These are phyloP conservation scores for Anthopleura sola DNA, from an alignment of 64 coral and sea anemone genomes.

Conservation along the genomic window DNA sequence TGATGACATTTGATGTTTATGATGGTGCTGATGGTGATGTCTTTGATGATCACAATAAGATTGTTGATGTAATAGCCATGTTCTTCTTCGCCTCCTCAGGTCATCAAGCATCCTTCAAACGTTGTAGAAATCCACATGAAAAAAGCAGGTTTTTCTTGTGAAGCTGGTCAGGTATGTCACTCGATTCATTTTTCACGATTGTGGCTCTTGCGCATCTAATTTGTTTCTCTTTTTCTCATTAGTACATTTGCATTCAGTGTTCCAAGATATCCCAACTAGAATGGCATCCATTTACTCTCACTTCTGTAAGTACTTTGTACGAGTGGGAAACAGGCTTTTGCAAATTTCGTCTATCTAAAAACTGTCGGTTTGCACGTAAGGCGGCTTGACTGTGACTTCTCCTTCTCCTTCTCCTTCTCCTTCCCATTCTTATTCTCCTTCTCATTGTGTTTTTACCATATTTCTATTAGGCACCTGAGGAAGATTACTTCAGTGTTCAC, in stretches of 20 bases:
- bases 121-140: slow-evolving; percentile 90
- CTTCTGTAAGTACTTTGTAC: slow-evolving; percentile 68
- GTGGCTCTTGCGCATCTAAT: too few species aligned
- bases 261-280: slow-evolving; percentile 85
- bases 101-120: slow-evolving; percentile 74
- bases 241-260: slow-evolving; percentile 95
- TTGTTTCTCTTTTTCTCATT: neutral
- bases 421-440: too few species aligned
- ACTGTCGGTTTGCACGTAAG: too few species aligned
- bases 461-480: slow-evolving; percentile 86
- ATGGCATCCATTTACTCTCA: slow-evolving; percentile 97
- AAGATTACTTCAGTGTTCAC: slow-evolving; percentile 94
- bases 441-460: too few species aligned
- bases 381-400: too few species aligned
- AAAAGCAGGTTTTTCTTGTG: slow-evolving; percentile 56
- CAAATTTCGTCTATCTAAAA: too few species aligned
- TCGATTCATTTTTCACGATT: too few species aligned
- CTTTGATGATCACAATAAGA: neutral
- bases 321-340: too few species aligned
- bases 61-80: neutral
- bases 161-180: neutral
- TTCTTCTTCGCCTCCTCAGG: neutral
- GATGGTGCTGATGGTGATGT: too few species aligned
- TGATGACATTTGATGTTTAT: too few species aligned
- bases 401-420: too few species aligned